Percentiles rank a stretch among this genome's conserved stretches.
These are phyloP conservation scores for Drosophila lini DNA, from an alignment of 1,140 invertebrate species.

Conservation along the genomic window DNA sequence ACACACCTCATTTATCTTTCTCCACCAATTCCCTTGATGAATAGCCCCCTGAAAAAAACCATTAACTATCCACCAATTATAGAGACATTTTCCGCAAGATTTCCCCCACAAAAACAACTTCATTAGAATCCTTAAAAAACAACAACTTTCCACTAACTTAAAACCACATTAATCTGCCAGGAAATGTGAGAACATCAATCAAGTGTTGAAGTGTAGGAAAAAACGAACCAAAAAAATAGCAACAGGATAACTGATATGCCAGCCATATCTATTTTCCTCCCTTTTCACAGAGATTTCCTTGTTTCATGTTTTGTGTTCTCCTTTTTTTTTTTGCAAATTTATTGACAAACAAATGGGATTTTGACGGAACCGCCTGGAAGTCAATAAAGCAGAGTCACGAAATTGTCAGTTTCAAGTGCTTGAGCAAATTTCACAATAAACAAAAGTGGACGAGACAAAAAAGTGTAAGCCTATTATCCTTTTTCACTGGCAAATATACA, in stretches of 20 bases:
- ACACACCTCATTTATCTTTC: neutral
- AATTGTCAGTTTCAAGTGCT: slow-evolving; percentile 81
- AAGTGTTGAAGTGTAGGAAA: slow-evolving; percentile 27
- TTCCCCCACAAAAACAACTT: slow-evolving; percentile 27
- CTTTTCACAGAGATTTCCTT: slow-evolving; percentile 2
- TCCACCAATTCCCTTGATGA: slow-evolving; percentile 4
- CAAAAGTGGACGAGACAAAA: slow-evolving; percentile 59
- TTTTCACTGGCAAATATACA: slow-evolving; percentile 42
- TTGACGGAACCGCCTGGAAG: slow-evolving; percentile 67
- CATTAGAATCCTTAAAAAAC: slow-evolving; percentile 45
- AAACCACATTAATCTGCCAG: slow-evolving; percentile 72
- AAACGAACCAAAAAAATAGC: slow-evolving; percentile 24
- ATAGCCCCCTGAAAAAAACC: neutral
- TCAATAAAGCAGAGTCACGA: slow-evolving; percentile 80
- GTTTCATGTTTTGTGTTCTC: neutral
- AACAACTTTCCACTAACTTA: slow-evolving; percentile 72
- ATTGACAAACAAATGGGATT: slow-evolving; percentile 83
- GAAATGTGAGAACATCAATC: slow-evolving; percentile 70
- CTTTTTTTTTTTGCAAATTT: slow-evolving; percentile 70
- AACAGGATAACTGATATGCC: slow-evolving; percentile 32
- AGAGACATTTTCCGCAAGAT: slow-evolving; percentile 25
- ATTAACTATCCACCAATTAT: slow-evolving; percentile 35
- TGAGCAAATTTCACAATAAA: slow-evolving; percentile 80
- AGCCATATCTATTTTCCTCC: slow-evolving; percentile 27
- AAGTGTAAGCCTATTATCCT: slow-evolving; percentile 77